These are phyloP conservation scores for Collichthys lucidus DNA, from an alignment of 2,113 vertebrate species.

Conservation along the genomic window DNA sequence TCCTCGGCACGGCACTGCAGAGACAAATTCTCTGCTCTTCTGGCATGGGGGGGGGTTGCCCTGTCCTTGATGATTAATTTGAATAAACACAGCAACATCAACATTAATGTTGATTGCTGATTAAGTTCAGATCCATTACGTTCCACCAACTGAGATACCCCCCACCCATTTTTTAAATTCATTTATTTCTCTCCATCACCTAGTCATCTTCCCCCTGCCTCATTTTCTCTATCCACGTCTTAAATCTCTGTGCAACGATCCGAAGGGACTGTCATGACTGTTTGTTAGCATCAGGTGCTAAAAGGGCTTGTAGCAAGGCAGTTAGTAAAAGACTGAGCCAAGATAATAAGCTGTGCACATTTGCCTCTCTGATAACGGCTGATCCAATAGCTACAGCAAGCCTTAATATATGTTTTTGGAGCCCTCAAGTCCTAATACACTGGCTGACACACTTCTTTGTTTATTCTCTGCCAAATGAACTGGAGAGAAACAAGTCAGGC, in stretches of 20 bases:
- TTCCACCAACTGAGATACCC: constrained; percentile 52
- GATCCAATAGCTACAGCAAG: neutral
- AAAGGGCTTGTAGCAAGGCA: constrained; percentile 21
- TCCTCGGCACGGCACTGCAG: constrained; percentile 61
- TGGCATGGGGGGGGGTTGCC: constrained; percentile 50
- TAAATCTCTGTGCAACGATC: constrained; percentile 35
- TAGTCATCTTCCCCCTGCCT: constrained; percentile 36
- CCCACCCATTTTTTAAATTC: constrained; percentile 42
- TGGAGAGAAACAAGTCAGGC: constrained; percentile 46
- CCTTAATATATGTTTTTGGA: constrained; percentile 9
- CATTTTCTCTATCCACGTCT: constrained; percentile 40
- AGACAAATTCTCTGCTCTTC: constrained; percentile 69
- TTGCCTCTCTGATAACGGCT: neutral
- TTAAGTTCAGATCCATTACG: constrained; percentile 79
- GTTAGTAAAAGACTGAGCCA: neutral
- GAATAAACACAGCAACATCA: constrained; percentile 82
- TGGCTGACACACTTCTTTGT: constrained; percentile 21
- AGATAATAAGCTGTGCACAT: constrained; percentile 16
- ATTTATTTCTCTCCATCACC: constrained; percentile 43
- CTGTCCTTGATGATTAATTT: constrained; percentile 84
- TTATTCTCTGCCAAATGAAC: constrained; percentile 22
- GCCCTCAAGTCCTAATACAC: constrained; percentile 5
- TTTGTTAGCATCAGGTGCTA: constrained; percentile 41
- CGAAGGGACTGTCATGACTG: neutral
- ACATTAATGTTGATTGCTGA: constrained; percentile 83